Evolutionary conservation across 2,888 invertebrate species (phyloP), one percentile per base, ranked within the genome.

Genomic region (Xylota segnis): DNA sequence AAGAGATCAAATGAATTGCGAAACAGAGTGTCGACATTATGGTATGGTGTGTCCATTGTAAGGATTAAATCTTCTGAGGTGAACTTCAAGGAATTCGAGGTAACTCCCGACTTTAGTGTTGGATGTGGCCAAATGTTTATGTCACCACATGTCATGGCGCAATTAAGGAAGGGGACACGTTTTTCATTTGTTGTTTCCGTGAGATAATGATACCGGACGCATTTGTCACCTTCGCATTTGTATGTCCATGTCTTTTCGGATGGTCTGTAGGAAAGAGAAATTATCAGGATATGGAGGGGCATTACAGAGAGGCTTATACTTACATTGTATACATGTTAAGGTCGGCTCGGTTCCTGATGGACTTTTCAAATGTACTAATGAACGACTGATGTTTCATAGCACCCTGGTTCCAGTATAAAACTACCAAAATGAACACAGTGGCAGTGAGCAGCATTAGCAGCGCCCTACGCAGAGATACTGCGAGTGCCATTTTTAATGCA

Each of bases 71-170:
- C 89, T 40, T 91, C 90, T 56, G 90, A 88, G 12, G 91, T 90
- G 79, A 92, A 94, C 29, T 94, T 93, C 18, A 95, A 93, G 27
- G 95, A 95, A 71, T 94, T 94, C 16, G 94, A 94, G 87, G 95
- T 95, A 27, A 96, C 93, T 87, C 94, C 93, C 34, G 95, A 94
- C 77, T 94, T 94, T 0, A 95, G 95, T 2, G 96, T 96, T 65
- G 97, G 96, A 91, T 95, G 95, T 32, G 97, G 97, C 97, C 96
- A 97, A 29, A 96, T 93, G 88, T 96, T 95, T 4, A 92, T 90
- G 68, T 92, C 92, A 29, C 96, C 96, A 91, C 97, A 97, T 14
- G 96, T 93, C 94, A 97, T 96, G 89, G 95, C 95, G 92, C 97
- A 97, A 6, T 96, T 96, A 47, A 94, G 94, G 88, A 96, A 93